phyloP scores from a whole-genome alignment of 2,797 vertebrate genomes.

The Lithobates sylvaticus region DNA sequence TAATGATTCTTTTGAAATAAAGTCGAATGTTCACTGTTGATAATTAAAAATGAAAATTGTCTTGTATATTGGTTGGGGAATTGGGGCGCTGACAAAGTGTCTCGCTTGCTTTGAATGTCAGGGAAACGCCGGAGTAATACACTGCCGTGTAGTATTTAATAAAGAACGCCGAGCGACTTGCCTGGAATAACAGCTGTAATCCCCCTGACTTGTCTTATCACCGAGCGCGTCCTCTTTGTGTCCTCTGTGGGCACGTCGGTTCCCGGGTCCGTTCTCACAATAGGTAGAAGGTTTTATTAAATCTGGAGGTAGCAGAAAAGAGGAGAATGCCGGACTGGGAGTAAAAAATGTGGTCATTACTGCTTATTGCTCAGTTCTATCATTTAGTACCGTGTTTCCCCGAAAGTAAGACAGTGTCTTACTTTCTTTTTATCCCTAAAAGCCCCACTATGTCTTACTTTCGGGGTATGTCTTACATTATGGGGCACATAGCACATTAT shows the following conservation, averaged over 20 bases:
- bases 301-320: too few relatives aligned
- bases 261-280: not conserved
- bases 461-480: too few relatives aligned
- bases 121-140: constrained; percentile 2
- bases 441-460: too few relatives aligned
- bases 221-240: not conserved
- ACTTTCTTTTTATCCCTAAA: too few relatives aligned
- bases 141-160: not conserved
- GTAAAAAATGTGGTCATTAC: too few relatives aligned
- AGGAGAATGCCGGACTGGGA: too few relatives aligned
- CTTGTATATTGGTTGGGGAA: constrained; percentile 43
- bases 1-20: constrained; percentile 51
- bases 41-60: constrained; percentile 45
- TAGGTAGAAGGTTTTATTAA: not conserved
- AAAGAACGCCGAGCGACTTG: not conserved
- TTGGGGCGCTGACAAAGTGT: constrained; percentile 29
- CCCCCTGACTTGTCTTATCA: not conserved
- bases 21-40: constrained; percentile 40
- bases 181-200: not conserved
- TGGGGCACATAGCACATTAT: too few relatives aligned
- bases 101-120: constrained; percentile 14
- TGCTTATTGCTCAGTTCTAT: too few relatives aligned
- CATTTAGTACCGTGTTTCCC: too few relatives aligned
- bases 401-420: too few relatives aligned
- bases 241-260: not conserved